Evolutionary conservation across 1,140 invertebrate genomes (phyloP).

Genomic region (Pygmarrhopalites habei): DNA sequence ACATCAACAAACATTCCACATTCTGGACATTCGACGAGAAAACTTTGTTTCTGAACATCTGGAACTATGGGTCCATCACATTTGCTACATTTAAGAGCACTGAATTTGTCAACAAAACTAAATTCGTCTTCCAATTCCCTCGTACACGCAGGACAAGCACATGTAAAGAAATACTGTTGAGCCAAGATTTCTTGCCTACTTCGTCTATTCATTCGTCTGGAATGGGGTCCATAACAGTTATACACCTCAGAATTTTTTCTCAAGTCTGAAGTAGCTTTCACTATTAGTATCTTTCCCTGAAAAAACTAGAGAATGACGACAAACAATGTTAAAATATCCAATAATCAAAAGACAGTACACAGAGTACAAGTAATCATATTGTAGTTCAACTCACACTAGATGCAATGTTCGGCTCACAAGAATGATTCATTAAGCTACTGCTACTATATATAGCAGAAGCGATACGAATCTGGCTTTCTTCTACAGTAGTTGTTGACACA

Average conservation of each 20-base stretch:
- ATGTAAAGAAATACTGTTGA: conserved; percentile 64
- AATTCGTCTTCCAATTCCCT: conserved; percentile 44
- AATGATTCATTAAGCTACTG: conserved; percentile 85
- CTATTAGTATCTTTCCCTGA: conserved; percentile 47
- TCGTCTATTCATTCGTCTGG: conserved; percentile 50
- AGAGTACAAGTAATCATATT: conserved; percentile 19
- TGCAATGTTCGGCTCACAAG: conserved; percentile 69
- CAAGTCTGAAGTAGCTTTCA: conserved; percentile 53
- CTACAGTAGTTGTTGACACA: conserved; percentile 38
- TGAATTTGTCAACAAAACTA: conserved; percentile 48
- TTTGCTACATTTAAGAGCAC: conserved; percentile 40
- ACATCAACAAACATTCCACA: conserved; percentile 41
- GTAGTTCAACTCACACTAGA: conserved; percentile 1
- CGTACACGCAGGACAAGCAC: conserved; percentile 56
- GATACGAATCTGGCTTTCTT: conserved; percentile 53
- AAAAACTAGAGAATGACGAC: conserved; percentile 42
- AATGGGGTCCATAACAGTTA: conserved; percentile 72
- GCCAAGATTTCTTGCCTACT: conserved; percentile 54
- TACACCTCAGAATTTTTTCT: conserved; percentile 54
- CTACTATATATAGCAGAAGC: conserved; percentile 79
- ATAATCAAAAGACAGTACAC: conserved; percentile 36
- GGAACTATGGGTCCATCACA: conserved; percentile 38
- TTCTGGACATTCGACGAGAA: conserved; percentile 38
- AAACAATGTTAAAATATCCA: conserved; percentile 42
- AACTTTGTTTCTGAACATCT: conserved; percentile 18